Conservation (phyloP, 2,888 invertebrate species). For the Tetanocera ferruginea region DNA sequence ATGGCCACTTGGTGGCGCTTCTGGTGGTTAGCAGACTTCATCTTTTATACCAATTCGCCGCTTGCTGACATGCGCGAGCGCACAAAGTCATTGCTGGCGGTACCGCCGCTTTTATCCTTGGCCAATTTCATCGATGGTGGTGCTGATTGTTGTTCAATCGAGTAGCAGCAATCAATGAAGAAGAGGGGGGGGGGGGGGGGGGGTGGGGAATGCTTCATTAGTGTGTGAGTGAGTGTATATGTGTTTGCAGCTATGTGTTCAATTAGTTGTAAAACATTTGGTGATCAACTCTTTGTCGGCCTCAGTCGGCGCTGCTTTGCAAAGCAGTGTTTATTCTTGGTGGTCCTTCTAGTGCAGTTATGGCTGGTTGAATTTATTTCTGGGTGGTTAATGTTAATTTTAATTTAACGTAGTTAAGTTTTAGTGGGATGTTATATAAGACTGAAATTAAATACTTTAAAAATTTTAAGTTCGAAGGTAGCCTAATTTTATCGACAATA, state of each 20-base stretch:
- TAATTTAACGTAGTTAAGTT: too few species aligned
- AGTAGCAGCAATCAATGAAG: not conserved
- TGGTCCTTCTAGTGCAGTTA: not conserved
- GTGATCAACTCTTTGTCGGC: conserved; percentile 50
- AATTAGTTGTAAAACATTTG: conserved; percentile 49
- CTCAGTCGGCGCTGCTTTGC: conserved; percentile 38
- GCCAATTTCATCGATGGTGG: conserved; percentile 4
- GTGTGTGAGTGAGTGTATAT: not conserved
- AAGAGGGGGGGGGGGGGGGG: not conserved
- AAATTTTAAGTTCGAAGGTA: not conserved
- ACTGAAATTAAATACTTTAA: not conserved
- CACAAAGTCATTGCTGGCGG: not conserved
- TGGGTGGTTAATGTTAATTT: too few species aligned
- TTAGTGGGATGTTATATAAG: too few species aligned
- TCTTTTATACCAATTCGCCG: not conserved
- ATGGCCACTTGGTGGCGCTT: conserved; percentile 25
- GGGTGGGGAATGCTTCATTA: too few species aligned
- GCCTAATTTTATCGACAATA: too few species aligned
- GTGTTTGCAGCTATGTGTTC: conserved; percentile 38
- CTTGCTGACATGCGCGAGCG: not conserved
- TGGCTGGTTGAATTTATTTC: too few species aligned
- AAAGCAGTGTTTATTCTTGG: not conserved
- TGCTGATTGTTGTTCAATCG: not conserved
- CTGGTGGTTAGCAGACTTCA: conserved; percentile 15
- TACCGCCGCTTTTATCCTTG: not conserved